phyloP scores from a whole-genome alignment of 2,888 invertebrate species.

The Drosophila pullipes region DNA sequence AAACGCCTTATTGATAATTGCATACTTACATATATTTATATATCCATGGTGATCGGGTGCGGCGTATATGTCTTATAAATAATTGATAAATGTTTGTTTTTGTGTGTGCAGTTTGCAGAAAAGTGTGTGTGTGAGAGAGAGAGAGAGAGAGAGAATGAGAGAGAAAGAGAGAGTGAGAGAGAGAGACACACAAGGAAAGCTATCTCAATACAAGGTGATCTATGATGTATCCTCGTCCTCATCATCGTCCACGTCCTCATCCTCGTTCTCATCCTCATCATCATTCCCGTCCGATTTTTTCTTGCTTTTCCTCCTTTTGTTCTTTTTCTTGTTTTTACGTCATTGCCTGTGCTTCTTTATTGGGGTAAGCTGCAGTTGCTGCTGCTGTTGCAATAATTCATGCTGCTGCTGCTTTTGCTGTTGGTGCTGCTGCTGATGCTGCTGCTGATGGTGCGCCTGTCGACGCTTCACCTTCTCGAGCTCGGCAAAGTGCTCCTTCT shows the following conservation, averaged over 20 bases:
- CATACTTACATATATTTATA: conserved; percentile 10
- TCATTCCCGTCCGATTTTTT: not conserved
- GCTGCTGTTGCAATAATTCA: conserved; percentile 2
- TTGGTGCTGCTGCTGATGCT: not conserved
- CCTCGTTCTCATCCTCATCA: not conserved
- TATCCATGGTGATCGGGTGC: conserved; percentile 56
- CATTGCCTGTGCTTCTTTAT: conserved; percentile 13
- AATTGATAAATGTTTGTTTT: not conserved
- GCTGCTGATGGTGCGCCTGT: conserved; percentile 27
- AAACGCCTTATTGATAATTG: conserved; percentile 7
- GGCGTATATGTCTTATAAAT: not conserved
- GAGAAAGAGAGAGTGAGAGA: not conserved
- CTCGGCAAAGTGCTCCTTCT: conserved; percentile 80
- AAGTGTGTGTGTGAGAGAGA: not conserved
- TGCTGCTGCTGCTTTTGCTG: conserved; percentile 11
- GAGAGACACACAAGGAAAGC: not conserved
- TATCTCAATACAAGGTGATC: not conserved
- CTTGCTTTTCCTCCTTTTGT: not conserved
- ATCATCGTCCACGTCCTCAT: not conserved
- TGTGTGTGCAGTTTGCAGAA: not conserved
- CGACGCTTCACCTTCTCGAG: conserved; percentile 68
- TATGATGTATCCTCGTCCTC: not conserved
- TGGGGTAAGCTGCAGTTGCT: not conserved
- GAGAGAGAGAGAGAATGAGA: not conserved
- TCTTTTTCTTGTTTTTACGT: conserved; percentile 2